Conservation (phyloP, 2,113 vertebrate species). For the Actenoides hombroni region DNA sequence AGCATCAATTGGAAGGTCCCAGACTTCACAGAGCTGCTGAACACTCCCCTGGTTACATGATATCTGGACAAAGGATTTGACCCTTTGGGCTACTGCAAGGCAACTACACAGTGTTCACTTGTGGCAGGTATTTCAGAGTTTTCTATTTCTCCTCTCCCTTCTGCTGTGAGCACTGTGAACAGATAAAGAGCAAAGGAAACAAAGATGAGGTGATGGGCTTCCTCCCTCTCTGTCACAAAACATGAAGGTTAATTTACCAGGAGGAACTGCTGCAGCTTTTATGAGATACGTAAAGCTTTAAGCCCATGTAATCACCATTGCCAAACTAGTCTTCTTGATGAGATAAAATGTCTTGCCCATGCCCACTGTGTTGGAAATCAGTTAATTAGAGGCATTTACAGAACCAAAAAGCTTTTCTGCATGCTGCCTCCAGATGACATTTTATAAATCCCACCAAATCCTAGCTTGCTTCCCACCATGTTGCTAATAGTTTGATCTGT, state of each 20-base stretch:
- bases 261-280: not conserved
- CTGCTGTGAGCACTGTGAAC: not conserved
- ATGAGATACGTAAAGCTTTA: not conserved
- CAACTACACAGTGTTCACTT: not conserved
- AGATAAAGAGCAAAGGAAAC: slow-evolving; percentile 42
- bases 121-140: not conserved
- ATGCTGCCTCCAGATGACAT: not conserved
- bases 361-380: not conserved
- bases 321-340: not conserved
- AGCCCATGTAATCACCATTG: not conserved
- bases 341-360: not conserved
- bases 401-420: not conserved
- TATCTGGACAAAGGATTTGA: not conserved
- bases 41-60: not conserved
- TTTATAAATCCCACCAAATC: slow-evolving; percentile 59
- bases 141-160: not conserved
- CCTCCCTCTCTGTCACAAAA: not conserved
- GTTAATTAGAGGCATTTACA: not conserved
- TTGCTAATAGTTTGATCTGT: slow-evolving; percentile 56
- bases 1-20: not conserved
- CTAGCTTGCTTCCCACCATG: not conserved
- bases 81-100: not conserved
- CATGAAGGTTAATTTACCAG: not conserved
- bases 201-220: slow-evolving; percentile 28
- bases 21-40: not conserved